phyloP scores from a whole-genome alignment of 2,888 invertebrate genomes.

The Eucera pruinosa region DNA sequence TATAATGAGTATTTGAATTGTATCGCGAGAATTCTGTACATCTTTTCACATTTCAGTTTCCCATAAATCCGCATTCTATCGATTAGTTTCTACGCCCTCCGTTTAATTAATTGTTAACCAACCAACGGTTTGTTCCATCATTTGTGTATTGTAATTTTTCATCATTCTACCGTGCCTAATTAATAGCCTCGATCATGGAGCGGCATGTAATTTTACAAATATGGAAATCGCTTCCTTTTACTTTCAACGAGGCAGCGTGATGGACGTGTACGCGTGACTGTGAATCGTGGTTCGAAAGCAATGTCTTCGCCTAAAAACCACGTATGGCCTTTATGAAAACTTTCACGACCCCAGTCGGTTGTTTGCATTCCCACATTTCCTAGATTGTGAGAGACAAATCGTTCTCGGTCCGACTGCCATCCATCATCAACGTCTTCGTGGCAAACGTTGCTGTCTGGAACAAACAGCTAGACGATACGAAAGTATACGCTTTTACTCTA shows the following conservation, averaged over 20 bases:
- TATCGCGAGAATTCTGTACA: no score
- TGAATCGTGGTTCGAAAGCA: no score
- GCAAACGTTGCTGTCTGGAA: conserved; percentile 43
- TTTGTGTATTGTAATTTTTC: not conserved
- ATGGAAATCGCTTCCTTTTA: not conserved
- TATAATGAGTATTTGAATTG: no score
- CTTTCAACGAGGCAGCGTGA: not conserved
- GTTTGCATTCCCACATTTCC: conserved; percentile 65
- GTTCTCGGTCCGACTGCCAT: conserved; percentile 61
- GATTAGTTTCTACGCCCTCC: no score
- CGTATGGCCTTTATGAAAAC: conserved; percentile 50
- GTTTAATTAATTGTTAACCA: no score
- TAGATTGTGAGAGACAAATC: conserved; percentile 70
- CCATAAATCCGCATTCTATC: no score
- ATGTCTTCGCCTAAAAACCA: conserved; percentile 25
- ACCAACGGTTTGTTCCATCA: no score
- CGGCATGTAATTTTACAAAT: not conserved
- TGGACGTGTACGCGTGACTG: no score
- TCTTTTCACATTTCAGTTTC: no score
- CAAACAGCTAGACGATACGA: conserved; percentile 41
- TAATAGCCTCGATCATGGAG: not conserved
- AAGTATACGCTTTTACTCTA: conserved; percentile 28
- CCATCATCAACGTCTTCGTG: conserved; percentile 63
- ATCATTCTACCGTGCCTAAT: not conserved
- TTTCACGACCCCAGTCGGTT: conserved; percentile 49